Percentiles rank a stretch among this genome's conserved stretches.
These are phyloP conservation scores for Alcis repandata DNA, from an alignment of 2,888 invertebrate genomes.

Conservation along the genomic window DNA sequence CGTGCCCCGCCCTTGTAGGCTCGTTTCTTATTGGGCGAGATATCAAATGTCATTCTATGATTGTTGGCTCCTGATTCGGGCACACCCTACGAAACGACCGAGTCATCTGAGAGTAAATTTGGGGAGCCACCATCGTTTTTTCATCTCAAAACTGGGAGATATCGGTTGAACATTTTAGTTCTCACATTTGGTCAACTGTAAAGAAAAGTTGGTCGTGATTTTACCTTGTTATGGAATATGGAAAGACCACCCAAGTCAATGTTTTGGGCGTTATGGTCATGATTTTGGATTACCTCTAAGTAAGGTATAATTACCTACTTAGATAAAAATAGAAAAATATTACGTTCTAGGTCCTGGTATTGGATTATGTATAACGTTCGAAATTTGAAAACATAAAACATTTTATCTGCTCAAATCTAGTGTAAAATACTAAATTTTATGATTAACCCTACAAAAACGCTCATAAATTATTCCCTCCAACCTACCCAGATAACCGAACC, in stretches of 20 bases:
- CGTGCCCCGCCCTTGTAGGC: constrained; percentile 69
- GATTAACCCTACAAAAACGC: no score
- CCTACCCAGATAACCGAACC: constrained; percentile 13
- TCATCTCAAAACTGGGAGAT: background rate
- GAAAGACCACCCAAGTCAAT: no score
- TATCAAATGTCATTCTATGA: constrained; percentile 69
- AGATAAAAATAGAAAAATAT: no score
- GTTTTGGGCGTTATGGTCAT: no score
- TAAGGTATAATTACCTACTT: no score
- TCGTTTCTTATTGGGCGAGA: constrained; percentile 72
- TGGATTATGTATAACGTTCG: no score
- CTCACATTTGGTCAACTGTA: background rate
- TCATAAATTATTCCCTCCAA: background rate
- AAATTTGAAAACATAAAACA: no score
- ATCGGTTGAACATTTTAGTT: background rate
- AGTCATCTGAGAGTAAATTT: background rate
- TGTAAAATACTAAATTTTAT: no score
- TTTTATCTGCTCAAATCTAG: no score
- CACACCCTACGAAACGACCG: constrained; percentile 27
- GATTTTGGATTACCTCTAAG: no score
- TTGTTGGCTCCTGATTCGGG: constrained; percentile 33
- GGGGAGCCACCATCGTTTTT: background rate
- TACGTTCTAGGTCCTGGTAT: no score
- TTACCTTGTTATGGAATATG: background rate
- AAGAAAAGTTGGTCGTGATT: background rate